These are phyloP conservation scores for Equus quagga DNA, from an alignment of 2,113 vertebrate genomes.

Conservation along the genomic window DNA sequence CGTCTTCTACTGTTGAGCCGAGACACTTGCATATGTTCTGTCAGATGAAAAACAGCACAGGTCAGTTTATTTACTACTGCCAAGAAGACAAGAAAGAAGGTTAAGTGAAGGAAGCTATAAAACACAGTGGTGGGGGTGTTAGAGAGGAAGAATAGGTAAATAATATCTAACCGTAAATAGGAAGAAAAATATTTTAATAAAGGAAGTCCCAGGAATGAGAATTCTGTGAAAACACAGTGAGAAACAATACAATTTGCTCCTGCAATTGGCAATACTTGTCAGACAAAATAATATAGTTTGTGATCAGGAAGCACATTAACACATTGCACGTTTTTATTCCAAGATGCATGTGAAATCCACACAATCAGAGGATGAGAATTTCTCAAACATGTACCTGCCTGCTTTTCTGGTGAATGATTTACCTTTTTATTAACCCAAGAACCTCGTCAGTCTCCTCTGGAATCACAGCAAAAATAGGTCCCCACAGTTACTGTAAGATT, in stretches of 20 bases:
- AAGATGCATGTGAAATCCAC: not conserved
- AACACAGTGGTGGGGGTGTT: not conserved
- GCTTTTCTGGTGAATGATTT: slow-evolving; percentile 5
- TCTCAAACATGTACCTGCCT: not conserved
- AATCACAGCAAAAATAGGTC: slow-evolving; percentile 19
- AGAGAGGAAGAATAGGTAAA: not conserved
- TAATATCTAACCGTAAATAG: not conserved
- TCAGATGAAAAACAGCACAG: slow-evolving; percentile 9
- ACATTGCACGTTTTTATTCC: not conserved
- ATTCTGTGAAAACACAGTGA: not conserved
- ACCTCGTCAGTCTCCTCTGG: not conserved
- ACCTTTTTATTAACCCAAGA: slow-evolving; percentile 5
- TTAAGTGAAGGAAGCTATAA: not conserved
- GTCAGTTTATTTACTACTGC: not conserved
- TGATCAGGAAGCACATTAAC: not conserved
- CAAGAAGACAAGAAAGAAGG: not conserved
- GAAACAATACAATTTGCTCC: not conserved
- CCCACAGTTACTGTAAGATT: not conserved
- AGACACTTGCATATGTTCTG: not conserved
- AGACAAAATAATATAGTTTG: not conserved
- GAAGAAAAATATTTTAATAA: slow-evolving; percentile 36
- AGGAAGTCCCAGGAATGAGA: not conserved
- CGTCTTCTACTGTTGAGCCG: not conserved
- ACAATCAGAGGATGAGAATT: not conserved
- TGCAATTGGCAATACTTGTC: not conserved